phyloP scores from a whole-genome alignment of 2,797 vertebrate species.

The Ispidina picta region DNA sequence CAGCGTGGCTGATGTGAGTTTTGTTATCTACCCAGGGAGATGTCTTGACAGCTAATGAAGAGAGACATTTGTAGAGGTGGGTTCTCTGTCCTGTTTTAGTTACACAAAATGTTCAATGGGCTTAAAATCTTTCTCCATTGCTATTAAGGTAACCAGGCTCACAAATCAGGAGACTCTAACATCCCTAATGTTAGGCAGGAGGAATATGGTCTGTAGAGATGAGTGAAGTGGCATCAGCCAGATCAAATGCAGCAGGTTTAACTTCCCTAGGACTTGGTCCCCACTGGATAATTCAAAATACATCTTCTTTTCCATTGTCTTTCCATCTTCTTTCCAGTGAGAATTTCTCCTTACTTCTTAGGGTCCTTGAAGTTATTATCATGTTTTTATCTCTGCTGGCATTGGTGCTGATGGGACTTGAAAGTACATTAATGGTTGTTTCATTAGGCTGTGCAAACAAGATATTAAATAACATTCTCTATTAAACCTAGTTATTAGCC shows the following conservation, averaged over 20 bases:
- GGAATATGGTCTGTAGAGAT: background rate
- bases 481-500: slow-evolving; percentile 24
- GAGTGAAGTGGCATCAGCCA: background rate
- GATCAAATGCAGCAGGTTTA: background rate
- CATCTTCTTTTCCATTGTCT: background rate
- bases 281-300: background rate
- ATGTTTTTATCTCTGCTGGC: background rate
- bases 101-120: background rate
- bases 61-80: background rate
- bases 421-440: slow-evolving; percentile 16
- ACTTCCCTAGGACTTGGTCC: background rate
- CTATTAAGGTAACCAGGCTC: background rate
- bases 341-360: background rate
- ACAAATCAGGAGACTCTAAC: background rate
- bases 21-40: background rate
- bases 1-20: background rate
- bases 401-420: slow-evolving; percentile 12
- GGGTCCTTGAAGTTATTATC: background rate
- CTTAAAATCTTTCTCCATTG: background rate
- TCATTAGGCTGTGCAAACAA: slow-evolving; percentile 26
- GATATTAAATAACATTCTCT: slow-evolving; percentile 25
- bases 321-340: background rate
- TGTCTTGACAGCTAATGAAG: background rate
- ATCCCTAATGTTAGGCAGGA: background rate
- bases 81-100: background rate